phyloP scores from a whole-genome alignment of 1,140 invertebrate species.

The Orius laevigatus region DNA sequence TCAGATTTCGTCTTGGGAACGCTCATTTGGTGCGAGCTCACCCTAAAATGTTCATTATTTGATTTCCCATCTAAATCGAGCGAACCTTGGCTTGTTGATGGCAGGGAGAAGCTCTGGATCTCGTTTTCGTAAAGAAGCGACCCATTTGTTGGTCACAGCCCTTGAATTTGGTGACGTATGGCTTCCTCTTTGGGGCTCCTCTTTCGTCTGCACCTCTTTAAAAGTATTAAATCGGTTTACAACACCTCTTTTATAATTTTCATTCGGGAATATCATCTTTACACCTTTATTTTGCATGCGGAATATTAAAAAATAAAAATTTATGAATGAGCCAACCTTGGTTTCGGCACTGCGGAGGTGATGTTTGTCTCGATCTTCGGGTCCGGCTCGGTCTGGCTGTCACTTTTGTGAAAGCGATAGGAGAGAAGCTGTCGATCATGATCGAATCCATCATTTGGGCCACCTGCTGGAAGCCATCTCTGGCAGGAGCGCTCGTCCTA shows the following conservation, averaged over 20 bases:
- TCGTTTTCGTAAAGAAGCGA: slow-evolving; percentile 38
- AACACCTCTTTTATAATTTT: too few relatives aligned
- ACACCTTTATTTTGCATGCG: neutral
- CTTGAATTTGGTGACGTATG: slow-evolving; percentile 21
- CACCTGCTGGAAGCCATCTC: slow-evolving; percentile 42
- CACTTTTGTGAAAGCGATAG: slow-evolving; percentile 42
- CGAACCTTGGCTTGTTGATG: slow-evolving; percentile 28
- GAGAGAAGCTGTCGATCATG: slow-evolving; percentile 39
- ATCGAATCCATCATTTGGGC: slow-evolving; percentile 53
- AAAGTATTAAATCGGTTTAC: neutral
- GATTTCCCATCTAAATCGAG: slow-evolving; percentile 12
- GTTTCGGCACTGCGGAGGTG: neutral
- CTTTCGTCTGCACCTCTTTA: slow-evolving; percentile 8
- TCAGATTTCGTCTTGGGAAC: slow-evolving; percentile 20
- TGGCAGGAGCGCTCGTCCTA: slow-evolving; percentile 13
- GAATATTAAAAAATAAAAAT: neutral
- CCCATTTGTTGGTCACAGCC: slow-evolving; percentile 34
- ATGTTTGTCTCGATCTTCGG: slow-evolving; percentile 9
- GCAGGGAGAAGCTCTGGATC: slow-evolving; percentile 47
- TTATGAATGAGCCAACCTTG: slow-evolving; percentile 1
- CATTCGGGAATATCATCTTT: neutral
- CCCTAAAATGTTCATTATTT: slow-evolving; percentile 22
- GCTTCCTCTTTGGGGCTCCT: neutral
- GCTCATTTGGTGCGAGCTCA: slow-evolving; percentile 21
- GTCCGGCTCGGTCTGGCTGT: slow-evolving; percentile 27